A percentile compares a stretch with the other conserved stretches of the same genome.
Evolutionary conservation across 1,140 invertebrate genomes (phyloP).

Genomic region (Bombyx mori): DNA sequence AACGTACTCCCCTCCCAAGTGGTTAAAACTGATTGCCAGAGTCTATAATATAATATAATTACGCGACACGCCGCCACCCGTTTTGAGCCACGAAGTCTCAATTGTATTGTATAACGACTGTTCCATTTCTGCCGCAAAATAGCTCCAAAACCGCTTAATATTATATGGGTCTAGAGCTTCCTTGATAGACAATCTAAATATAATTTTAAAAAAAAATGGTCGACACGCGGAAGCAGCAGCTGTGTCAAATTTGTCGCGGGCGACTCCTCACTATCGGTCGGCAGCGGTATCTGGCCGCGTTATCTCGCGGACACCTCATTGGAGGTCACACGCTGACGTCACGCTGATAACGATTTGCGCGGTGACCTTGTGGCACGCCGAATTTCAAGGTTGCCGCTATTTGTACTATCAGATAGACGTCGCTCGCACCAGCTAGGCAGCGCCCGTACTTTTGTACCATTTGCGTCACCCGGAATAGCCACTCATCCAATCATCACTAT

Average conservation of each 20-base stretch:
- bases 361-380: constrained; percentile 67
- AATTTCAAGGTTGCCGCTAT: constrained; percentile 66
- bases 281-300: constrained; percentile 45
- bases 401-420: constrained; percentile 61
- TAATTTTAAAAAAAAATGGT: background rate
- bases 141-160: too few relatives aligned
- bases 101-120: too few relatives aligned
- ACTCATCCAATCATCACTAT: constrained; percentile 41
- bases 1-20: too few relatives aligned
- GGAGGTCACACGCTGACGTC: constrained; percentile 65
- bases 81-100: too few relatives aligned
- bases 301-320: constrained; percentile 63
- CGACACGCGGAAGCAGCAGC: background rate
- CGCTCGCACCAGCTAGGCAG: constrained; percentile 32
- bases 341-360: constrained; percentile 68
- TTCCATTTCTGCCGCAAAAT: too few relatives aligned
- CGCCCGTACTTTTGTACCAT: constrained; percentile 16
- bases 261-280: constrained; percentile 50
- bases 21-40: too few relatives aligned
- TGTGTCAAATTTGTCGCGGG: constrained; percentile 11
- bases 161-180: too few relatives aligned
- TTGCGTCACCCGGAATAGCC: constrained; percentile 49
- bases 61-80: too few relatives aligned
- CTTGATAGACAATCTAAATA: background rate
- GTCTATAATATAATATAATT: too few relatives aligned